These are phyloP conservation scores for Mystacides longicornis DNA, from an alignment of 2,888 invertebrate genomes.

Conservation along the genomic window DNA sequence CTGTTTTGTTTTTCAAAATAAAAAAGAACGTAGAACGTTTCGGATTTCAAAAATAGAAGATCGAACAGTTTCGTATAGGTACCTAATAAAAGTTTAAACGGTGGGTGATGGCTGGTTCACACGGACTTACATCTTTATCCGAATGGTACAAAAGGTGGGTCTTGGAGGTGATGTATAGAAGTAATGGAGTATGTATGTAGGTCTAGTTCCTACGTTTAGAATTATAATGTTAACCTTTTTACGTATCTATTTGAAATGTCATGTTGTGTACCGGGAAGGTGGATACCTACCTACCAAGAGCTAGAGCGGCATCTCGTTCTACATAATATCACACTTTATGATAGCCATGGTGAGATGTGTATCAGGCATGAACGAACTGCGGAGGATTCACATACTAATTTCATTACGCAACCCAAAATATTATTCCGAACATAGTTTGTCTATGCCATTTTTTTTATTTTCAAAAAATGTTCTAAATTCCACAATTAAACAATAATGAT, in stretches of 20 bases:
- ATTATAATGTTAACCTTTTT: background rate
- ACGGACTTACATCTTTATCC: too few species aligned
- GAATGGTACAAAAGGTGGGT: too few species aligned
- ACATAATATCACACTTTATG: slow-evolving; percentile 1
- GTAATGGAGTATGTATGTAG: too few species aligned
- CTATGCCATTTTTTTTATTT: too few species aligned
- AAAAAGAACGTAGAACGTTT: background rate
- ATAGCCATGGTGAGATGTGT: background rate
- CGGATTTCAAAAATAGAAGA: background rate
- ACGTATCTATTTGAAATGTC: background rate
- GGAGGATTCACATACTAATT: background rate
- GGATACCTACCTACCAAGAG: background rate
- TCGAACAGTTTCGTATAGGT: background rate
- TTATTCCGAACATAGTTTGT: too few species aligned
- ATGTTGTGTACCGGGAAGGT: too few species aligned
- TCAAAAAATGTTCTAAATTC: too few species aligned
- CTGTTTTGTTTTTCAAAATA: background rate
- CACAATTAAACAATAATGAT: too few species aligned
- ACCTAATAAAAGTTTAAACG: background rate
- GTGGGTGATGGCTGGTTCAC: background rate
- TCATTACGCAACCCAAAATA: too few species aligned
- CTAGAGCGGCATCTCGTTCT: background rate
- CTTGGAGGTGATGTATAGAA: too few species aligned
- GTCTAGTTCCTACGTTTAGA: too few species aligned
- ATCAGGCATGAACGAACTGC: background rate